phyloP scores from a whole-genome alignment of 2,797 vertebrate genomes.

The Gambusia yucatana region DNA sequence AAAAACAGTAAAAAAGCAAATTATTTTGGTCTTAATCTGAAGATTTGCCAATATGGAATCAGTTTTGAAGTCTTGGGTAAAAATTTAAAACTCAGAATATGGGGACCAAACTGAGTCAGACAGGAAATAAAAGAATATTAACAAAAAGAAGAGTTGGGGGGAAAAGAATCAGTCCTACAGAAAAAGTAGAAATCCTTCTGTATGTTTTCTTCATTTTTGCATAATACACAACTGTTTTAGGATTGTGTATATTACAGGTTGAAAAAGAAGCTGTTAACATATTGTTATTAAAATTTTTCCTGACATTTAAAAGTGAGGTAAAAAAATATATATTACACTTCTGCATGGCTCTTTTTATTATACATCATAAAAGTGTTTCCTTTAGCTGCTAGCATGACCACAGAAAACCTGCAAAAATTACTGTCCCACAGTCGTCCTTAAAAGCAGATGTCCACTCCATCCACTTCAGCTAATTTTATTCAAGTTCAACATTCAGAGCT shows the following conservation, averaged over 20 bases:
- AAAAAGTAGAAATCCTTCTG: not conserved
- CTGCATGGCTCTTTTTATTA: not conserved
- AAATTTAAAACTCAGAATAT: too few species aligned
- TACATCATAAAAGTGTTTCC: slow-evolving; percentile 65
- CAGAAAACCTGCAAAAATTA: slow-evolving; percentile 40
- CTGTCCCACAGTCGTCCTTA: slow-evolving; percentile 27
- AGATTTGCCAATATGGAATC: not conserved
- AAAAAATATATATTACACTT: not conserved
- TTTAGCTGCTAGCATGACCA: slow-evolving; percentile 44
- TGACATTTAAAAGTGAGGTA: not conserved
- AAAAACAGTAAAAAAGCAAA: too few species aligned
- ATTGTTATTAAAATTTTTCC: not conserved
- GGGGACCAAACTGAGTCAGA: too few species aligned
- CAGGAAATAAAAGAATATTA: not conserved
- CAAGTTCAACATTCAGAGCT: slow-evolving; percentile 22
- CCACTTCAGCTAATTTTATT: slow-evolving; percentile 27
- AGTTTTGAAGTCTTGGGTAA: not conserved
- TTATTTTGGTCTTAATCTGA: not conserved
- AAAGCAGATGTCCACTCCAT: slow-evolving; percentile 40
- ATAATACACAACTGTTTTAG: not conserved
- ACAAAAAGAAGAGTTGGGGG: not conserved
- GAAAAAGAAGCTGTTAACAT: not conserved
- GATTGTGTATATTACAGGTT: not conserved
- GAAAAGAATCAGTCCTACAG: not conserved
- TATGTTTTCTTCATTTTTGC: not conserved